Evolutionary conservation across 2,888 invertebrate species (phyloP), one percentile per base, ranked within the genome.

Genomic region (Platycheirus albimanus): DNA sequence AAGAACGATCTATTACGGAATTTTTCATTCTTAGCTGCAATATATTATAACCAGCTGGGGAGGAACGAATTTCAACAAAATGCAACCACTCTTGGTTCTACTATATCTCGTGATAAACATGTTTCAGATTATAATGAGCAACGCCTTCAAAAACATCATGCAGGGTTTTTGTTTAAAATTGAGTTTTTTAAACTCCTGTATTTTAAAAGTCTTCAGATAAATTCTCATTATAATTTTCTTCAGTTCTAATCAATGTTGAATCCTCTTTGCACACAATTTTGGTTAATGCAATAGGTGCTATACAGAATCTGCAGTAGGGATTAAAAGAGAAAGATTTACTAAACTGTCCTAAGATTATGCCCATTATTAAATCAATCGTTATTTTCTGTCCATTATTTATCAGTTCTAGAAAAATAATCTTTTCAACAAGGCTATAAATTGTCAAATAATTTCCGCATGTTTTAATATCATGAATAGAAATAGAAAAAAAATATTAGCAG

Each of bases 71-170:
- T 43, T 17, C 11, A 17, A 43, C 24, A 49, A 49, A 49, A 10
- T 49, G 0, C 13, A 24, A 24, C n/a, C n/a, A n/a, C n/a, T n/a
- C n/a, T n/a, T n/a, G n/a, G n/a, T n/a, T n/a, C n/a, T n/a, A n/a
- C n/a, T n/a, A n/a, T n/a, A n/a, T n/a, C n/a, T n/a, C n/a, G n/a
- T n/a, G n/a, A n/a, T n/a, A n/a, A n/a, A 85, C 30, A 52, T 75
- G 56, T 10, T 64, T n/a, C 17, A 77, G 15, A 38, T 83, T 69
- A 47, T 77, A 77, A 77, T 72, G 61, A 38, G 56, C 56, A 41
- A 76, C 45, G 3, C 67, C 75, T 45, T 67, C 67, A 61, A 67
- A 75, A 13, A 81, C n/a, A 36, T 85, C 80, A 36, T 85, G 85
- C 85, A 30, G 52, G 63, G 13, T 74, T 67, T 43, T 43, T 66